Percentiles rank a stretch among this genome's conserved stretches.
Evolutionary conservation across 92 coral and sea anemone species (phyloP).

Genomic region (Palythoa heliodiscus): DNA sequence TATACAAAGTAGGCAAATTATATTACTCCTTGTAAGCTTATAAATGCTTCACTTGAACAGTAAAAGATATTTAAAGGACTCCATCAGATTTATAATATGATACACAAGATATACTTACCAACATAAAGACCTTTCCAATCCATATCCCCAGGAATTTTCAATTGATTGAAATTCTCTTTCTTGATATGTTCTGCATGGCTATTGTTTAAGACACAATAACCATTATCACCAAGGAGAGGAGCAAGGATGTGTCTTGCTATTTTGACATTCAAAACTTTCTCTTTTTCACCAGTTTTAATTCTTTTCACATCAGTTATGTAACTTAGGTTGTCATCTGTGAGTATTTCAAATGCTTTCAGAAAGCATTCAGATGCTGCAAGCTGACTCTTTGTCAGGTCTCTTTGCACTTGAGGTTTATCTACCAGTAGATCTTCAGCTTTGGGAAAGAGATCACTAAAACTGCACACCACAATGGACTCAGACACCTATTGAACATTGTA

Average conservation of each 20-base stretch:
- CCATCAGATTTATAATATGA: conserved; percentile 4
- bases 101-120: conserved; percentile 21
- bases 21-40: conserved; percentile 1
- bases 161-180: conserved; percentile 17
- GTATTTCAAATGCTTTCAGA: conserved; percentile 8
- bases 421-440: not conserved
- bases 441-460: conserved; percentile 24
- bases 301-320: conserved; percentile 10
- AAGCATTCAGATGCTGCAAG: conserved; percentile 5
- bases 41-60: conserved; percentile 16
- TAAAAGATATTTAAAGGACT: conserved; percentile 22
- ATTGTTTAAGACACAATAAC: conserved; percentile 31
- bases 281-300: conserved; percentile 19
- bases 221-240: conserved; percentile 31
- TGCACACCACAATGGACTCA: not conserved
- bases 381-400: conserved; percentile 10
- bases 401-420: not conserved
- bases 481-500: not conserved
- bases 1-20: conserved; percentile 22
- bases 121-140: conserved; percentile 26
- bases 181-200: not conserved
- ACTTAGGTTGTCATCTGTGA: conserved; percentile 14
- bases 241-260: conserved; percentile 29
- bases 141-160: conserved; percentile 15
- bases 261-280: conserved; percentile 23